Conservation (phyloP, 2,797 vertebrate species). For the Sebastes iracundus region DNA sequence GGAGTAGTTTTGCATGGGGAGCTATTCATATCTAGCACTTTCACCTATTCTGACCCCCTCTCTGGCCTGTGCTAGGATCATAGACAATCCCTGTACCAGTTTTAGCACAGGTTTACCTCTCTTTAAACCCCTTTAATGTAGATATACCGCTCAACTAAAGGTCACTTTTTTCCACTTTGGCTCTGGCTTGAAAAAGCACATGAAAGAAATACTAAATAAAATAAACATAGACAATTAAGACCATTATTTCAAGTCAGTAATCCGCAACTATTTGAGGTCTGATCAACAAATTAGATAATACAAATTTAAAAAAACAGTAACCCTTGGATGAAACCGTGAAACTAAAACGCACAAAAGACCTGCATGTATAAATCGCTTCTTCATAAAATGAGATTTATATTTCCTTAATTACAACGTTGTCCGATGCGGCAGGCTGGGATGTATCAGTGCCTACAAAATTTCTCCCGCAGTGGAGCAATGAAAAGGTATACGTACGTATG, state of each 20-base stretch:
- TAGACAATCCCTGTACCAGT: constrained; percentile 25
- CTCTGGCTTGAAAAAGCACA: constrained; percentile 1
- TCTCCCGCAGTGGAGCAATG: constrained; percentile 37
- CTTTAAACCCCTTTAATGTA: constrained; percentile 21
- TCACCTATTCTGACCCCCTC: constrained; percentile 61
- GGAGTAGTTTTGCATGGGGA: constrained; percentile 45
- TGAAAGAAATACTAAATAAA: neutral
- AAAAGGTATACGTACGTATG: neutral
- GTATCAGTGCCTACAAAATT: neutral
- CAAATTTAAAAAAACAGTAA: constrained; percentile 2
- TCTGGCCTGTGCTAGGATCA: constrained; percentile 35
- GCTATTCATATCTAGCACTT: constrained; percentile 74
- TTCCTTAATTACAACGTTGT: constrained; percentile 1
- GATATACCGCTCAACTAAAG: neutral
- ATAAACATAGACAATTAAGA: constrained; percentile 4
- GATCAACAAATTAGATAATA: constrained; percentile 4
- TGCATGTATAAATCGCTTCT: neutral
- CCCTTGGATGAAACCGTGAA: neutral
- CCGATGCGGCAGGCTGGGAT: constrained; percentile 6
- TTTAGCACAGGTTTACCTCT: constrained; percentile 38
- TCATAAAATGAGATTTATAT: constrained; percentile 12
- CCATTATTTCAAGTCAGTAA: constrained; percentile 1
- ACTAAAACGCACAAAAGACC: constrained; percentile 9
- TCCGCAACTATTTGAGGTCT: neutral
- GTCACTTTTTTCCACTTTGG: neutral